These are phyloP conservation scores for Tortricodes alternella DNA, from an alignment of 2,888 invertebrate genomes.

Conservation along the genomic window DNA sequence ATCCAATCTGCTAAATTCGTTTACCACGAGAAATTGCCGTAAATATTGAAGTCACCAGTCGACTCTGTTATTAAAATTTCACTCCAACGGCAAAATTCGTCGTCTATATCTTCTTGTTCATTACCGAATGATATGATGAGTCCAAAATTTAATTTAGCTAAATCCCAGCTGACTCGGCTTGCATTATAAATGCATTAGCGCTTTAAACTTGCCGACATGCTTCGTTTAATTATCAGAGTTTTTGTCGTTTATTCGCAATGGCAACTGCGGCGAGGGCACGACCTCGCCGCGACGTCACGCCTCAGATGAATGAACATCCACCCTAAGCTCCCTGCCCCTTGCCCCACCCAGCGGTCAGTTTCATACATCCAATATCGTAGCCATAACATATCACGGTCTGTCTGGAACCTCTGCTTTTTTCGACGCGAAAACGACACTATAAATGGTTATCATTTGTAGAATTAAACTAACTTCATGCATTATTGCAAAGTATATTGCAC, in stretches of 20 bases:
- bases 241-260: constrained; percentile 53
- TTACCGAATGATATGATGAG: constrained; percentile 2
- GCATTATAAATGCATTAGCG: constrained; percentile 66
- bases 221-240: constrained; percentile 50
- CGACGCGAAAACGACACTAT: neutral
- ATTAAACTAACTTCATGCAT: too few species aligned
- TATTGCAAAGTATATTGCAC: too few species aligned
- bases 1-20: too few species aligned
- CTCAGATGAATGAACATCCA: constrained; percentile 74
- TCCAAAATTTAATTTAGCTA: constrained; percentile 33
- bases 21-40: too few species aligned
- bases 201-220: constrained; percentile 35
- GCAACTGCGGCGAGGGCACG: constrained; percentile 60
- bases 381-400: constrained; percentile 57
- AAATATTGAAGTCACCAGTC: too few species aligned
- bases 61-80: too few species aligned
- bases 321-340: constrained; percentile 44
- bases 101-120: too few species aligned
- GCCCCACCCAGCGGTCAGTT: constrained; percentile 54
- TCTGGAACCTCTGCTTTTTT: constrained; percentile 31
- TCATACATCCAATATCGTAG: constrained; percentile 58
- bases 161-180: constrained; percentile 33
- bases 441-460: neutral
- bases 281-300: constrained; percentile 75
- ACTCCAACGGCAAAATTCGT: too few species aligned